Percentiles rank a stretch among this genome's conserved stretches.
Evolutionary conservation across 2,113 vertebrate genomes (phyloP).

Genomic region (Microtus montanus): DNA sequence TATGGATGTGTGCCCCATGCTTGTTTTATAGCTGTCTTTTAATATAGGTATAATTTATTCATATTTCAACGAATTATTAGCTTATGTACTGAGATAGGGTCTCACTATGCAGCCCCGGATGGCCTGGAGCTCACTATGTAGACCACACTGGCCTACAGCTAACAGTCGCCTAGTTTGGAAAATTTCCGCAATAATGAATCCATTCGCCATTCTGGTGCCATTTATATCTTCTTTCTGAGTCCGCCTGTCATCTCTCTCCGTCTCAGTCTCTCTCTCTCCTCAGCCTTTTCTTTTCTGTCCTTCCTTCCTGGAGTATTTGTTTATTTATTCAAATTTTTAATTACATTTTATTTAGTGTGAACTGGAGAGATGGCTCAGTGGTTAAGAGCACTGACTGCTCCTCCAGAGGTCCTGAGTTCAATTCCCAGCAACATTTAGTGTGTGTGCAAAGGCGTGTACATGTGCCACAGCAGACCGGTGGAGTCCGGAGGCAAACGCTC

Average conservation of each 20-base stretch:
- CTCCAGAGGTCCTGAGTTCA: too few species aligned
- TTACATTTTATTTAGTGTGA: neutral
- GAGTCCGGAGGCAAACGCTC: neutral
- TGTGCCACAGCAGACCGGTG: neutral
- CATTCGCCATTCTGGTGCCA: neutral
- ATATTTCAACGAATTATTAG: neutral
- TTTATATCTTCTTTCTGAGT: neutral
- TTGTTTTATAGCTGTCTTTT: neutral
- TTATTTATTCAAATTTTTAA: neutral
- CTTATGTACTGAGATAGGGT: neutral
- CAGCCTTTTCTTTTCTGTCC: too few species aligned
- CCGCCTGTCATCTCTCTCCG: neutral
- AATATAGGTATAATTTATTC: neutral
- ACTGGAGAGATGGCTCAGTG: too few species aligned
- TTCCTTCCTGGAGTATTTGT: neutral
- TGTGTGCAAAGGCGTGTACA: neutral
- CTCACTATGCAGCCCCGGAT: neutral
- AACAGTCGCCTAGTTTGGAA: neutral
- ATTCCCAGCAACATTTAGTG: neutral
- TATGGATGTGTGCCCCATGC: neutral
- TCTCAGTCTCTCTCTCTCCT: neutral
- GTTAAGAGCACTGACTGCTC: too few species aligned
- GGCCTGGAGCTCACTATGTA: neutral
- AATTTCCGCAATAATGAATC: neutral
- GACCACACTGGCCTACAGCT: neutral